Percentiles rank a stretch among this genome's conserved stretches.
phyloP scores from a whole-genome alignment of 2,888 invertebrate genomes.

The Eledone cirrhosa region DNA sequence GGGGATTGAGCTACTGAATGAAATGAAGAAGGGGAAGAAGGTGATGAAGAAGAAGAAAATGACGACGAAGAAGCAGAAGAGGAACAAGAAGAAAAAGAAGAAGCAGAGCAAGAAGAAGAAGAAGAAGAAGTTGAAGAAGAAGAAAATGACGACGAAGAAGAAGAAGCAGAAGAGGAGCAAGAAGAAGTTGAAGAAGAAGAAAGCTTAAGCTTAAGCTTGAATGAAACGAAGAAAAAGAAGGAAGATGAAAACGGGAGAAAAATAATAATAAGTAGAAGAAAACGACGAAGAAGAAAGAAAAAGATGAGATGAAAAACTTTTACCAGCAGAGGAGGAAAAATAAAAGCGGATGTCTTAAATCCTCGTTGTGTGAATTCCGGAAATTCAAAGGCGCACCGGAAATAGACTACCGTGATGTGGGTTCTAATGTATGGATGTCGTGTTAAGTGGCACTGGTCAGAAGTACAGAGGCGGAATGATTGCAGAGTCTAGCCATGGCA shows the following conservation, averaged over 20 bases:
- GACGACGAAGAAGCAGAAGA: neutral
- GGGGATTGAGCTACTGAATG: too few relatives aligned
- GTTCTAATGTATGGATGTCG: neutral
- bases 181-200: neutral
- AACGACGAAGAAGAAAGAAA: neutral
- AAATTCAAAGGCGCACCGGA: conserved; percentile 25
- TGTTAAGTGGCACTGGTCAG: too few relatives aligned
- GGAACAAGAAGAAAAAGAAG: neutral
- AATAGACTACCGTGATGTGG: conserved; percentile 12
- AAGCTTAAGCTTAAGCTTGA: neutral
- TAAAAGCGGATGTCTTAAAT: conserved; percentile 27
- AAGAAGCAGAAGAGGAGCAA: neutral
- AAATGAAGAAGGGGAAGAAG: neutral
- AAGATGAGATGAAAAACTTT: too few relatives aligned
- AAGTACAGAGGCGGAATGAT: too few relatives aligned
- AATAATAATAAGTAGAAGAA: neutral
- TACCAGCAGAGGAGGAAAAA: too few relatives aligned
- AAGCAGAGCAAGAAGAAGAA: neutral
- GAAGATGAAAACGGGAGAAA: neutral
- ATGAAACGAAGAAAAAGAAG: neutral
- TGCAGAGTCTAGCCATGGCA: too few relatives aligned
- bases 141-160: neutral
- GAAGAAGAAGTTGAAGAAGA: conserved; percentile 10
- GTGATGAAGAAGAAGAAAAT: neutral
- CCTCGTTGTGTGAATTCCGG: conserved; percentile 17